Evolutionary conservation across 2,888 invertebrate genomes (phyloP).

Genomic region (Capitulum mitella): DNA sequence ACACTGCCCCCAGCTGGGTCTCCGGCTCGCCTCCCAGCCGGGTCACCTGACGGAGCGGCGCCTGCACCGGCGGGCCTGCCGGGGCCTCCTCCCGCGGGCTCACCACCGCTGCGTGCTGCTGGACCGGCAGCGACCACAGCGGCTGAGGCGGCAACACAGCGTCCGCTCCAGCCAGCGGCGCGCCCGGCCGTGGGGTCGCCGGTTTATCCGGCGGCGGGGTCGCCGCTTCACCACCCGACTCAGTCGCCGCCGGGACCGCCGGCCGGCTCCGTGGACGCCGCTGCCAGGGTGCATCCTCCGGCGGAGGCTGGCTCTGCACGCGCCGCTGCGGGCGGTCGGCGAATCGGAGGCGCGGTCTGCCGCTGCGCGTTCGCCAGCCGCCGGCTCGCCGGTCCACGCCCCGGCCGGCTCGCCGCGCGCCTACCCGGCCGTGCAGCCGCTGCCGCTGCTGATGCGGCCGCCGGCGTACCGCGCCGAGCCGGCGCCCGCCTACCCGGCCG

Average conservation of each 20-base stretch:
- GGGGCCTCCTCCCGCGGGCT: background rate
- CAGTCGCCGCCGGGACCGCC: background rate
- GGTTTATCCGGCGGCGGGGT: background rate
- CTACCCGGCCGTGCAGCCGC: conserved; percentile 24
- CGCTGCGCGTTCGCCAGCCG: background rate
- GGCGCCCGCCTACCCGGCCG: background rate
- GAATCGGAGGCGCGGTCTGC: background rate
- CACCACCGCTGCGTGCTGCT: background rate
- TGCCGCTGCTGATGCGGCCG: conserved; percentile 23
- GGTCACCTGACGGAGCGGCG: conserved; percentile 17
- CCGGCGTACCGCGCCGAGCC: background rate
- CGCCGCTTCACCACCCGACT: background rate
- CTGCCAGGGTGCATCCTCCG: background rate
- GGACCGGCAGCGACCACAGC: background rate
- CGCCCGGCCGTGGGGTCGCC: background rate
- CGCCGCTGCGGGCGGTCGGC: no score
- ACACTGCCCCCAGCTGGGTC: conserved; percentile 26
- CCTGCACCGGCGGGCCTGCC: conserved; percentile 1
- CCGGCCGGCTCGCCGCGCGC: background rate
- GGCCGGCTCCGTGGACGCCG: background rate
- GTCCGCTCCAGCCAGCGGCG: background rate
- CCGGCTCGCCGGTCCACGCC: background rate
- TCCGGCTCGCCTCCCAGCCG: conserved; percentile 19
- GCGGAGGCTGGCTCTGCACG: background rate
- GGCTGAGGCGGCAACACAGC: background rate